Conservation (phyloP, 2,797 vertebrate genomes). For the Karalla daura region DNA sequence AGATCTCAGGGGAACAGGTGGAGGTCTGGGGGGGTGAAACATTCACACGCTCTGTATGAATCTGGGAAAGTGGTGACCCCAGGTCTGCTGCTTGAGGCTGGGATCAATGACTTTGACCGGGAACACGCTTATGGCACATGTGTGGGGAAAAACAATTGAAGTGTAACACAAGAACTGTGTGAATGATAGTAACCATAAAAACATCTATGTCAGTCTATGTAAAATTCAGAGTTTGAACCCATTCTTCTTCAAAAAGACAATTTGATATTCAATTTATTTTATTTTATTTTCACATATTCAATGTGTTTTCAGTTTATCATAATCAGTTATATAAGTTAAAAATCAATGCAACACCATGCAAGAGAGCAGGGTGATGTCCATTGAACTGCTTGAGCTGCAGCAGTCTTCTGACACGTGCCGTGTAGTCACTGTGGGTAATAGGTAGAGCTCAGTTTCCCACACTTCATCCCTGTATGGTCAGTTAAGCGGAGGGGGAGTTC, state of each 20-base stretch:
- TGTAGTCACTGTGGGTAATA: not conserved
- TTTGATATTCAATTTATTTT: not conserved
- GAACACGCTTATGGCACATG: not conserved
- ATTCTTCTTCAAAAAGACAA: no score
- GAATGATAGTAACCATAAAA: no score
- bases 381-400: not conserved
- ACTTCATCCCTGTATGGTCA: conserved; percentile 50
- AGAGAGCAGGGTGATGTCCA: no score
- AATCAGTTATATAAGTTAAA: no score
- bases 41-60: conserved; percentile 43
- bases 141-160: no score
- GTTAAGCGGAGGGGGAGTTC: conserved; percentile 51
- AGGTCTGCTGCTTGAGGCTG: conserved; percentile 1
- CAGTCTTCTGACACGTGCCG: not conserved
- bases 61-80: conserved; percentile 74
- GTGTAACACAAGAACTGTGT: no score
- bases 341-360: no score
- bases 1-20: conserved; percentile 57
- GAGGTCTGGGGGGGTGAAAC: conserved; percentile 36
- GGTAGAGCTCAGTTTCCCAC: conserved; percentile 11
- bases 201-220: no score
- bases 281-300: not conserved
- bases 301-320: not conserved
- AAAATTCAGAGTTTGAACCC: no score
- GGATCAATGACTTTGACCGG: not conserved